Conservation (phyloP, 2,113 vertebrate genomes). For the Rhodinocichla rosea region DNA sequence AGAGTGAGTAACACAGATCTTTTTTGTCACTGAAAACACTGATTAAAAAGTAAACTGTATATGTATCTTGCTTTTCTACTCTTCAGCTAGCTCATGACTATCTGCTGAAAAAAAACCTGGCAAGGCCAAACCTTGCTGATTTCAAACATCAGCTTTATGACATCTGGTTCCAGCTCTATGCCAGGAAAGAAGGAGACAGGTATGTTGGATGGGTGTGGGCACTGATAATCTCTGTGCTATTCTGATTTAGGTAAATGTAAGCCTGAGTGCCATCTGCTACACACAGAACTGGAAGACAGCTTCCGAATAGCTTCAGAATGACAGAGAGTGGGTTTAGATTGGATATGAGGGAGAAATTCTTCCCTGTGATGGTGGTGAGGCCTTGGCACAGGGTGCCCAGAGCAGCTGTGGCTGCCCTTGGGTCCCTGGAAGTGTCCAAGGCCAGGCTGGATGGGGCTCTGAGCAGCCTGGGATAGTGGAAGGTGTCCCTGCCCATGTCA, state of each 20-base stretch:
- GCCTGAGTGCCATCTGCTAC: background rate
- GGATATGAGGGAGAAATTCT: background rate
- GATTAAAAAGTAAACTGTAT: background rate
- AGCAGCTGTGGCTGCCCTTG: background rate
- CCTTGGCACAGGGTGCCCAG: background rate
- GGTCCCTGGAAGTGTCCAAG: background rate
- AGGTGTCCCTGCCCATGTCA: background rate
- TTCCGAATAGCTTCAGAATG: background rate
- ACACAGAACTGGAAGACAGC: background rate
- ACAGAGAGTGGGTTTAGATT: background rate
- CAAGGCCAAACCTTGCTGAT: constrained; percentile 52
- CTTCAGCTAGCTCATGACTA: constrained; percentile 78
- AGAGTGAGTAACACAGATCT: constrained; percentile 65
- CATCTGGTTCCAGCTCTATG: constrained; percentile 87
- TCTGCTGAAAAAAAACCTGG: constrained; percentile 73
- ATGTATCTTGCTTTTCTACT: background rate
- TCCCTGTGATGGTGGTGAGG: background rate
- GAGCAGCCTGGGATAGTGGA: too few relatives aligned
- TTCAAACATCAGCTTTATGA: constrained; percentile 84
- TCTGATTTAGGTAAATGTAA: background rate
- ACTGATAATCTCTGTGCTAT: background rate
- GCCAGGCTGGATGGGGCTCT: background rate
- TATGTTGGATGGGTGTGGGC: constrained; percentile 49
- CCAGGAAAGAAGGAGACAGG: constrained; percentile 74
- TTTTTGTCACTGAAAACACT: background rate